These are phyloP conservation scores for Dendrocincla tyrannina DNA, from an alignment of 2,797 vertebrate genomes.

Conservation along the genomic window DNA sequence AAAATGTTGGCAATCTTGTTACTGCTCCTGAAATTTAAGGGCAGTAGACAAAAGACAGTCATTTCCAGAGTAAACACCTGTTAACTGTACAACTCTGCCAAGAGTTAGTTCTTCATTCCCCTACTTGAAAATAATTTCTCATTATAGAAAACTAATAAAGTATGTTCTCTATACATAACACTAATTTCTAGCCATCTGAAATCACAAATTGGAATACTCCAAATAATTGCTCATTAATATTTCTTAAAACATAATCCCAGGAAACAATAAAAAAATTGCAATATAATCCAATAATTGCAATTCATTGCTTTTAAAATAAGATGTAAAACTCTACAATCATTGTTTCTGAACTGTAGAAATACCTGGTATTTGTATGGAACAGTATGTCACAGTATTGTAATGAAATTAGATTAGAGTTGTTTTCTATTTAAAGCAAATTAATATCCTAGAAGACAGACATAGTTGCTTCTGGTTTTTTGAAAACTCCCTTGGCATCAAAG, in stretches of 20 bases:
- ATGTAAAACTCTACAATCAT: not conserved
- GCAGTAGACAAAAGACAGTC: not conserved
- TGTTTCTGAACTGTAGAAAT: not conserved
- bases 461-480: accelerated
- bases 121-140: not conserved
- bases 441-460: not conserved
- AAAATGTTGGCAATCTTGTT: slow-evolving; percentile 87
- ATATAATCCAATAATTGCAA: not conserved
- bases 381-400: not conserved
- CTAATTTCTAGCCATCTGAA: not conserved
- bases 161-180: not conserved
- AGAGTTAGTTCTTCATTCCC: not conserved
- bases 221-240: not conserved
- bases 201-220: not conserved
- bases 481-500: not conserved
- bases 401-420: not conserved
- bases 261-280: not conserved
- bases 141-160: not conserved
- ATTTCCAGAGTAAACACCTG: not conserved
- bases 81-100: not conserved
- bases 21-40: slow-evolving; percentile 85
- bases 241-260: not conserved
- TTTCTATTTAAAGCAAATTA: not conserved
- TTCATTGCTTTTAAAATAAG: not conserved
- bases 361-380: not conserved